phyloP scores from a whole-genome alignment of 35 echinoderm and acorn worm genomes.

The Nesometra sesokonis region DNA sequence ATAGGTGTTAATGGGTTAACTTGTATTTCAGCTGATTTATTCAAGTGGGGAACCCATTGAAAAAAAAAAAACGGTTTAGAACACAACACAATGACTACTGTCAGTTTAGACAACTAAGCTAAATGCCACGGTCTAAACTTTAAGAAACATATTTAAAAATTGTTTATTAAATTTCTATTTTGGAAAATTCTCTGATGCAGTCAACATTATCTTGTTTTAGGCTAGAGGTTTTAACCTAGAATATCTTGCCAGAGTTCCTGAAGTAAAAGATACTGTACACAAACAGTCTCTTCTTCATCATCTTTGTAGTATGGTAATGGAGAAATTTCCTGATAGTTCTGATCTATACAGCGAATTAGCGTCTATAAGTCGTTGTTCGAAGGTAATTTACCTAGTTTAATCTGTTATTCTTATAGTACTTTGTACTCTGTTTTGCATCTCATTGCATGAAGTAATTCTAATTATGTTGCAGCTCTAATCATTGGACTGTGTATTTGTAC shows the following conservation, averaged over 20 bases:
- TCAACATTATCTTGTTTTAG: conserved; percentile 15
- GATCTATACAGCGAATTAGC: conserved; percentile 89
- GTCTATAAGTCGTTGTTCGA: conserved; percentile 60
- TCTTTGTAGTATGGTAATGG: conserved; percentile 59
- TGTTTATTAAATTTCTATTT: neutral
- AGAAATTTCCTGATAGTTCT: conserved; percentile 82
- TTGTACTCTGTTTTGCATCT: too few relatives aligned
- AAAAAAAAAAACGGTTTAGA: too few relatives aligned
- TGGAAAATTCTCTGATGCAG: too few relatives aligned
- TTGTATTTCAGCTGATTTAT: too few relatives aligned
- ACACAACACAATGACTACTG: too few relatives aligned
- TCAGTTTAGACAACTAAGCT: too few relatives aligned
- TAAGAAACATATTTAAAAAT: neutral
- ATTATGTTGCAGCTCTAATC: too few relatives aligned
- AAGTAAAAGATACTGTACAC: conserved; percentile 85
- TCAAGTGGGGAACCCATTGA: too few relatives aligned
- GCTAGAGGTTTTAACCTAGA: conserved; percentile 77
- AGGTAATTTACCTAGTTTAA: conserved; percentile 24
- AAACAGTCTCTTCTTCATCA: conserved; percentile 81
- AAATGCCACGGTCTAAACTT: neutral
- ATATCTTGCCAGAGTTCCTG: conserved; percentile 76
- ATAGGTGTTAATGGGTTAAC: too few relatives aligned
- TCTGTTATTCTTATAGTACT: neutral
- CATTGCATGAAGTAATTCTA: too few relatives aligned
- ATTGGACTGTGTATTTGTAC: too few relatives aligned